Evolutionary conservation across 64 coral and sea anemone genomes (phyloP).

Genomic region (Montipora capricornis): DNA sequence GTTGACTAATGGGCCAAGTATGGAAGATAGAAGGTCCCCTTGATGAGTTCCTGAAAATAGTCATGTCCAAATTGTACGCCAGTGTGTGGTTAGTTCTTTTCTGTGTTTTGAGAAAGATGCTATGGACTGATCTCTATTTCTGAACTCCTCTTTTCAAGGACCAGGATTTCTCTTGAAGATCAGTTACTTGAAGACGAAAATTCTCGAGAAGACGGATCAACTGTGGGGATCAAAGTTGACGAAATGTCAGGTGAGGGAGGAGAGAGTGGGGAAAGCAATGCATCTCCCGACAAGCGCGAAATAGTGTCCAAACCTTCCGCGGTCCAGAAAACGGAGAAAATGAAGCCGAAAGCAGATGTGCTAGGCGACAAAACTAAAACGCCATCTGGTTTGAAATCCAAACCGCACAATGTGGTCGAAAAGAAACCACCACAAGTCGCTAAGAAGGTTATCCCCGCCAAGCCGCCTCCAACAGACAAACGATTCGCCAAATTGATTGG

Average conservation of each 20-base stretch:
- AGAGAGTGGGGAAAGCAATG: slow-evolving; percentile 29
- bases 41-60: no score
- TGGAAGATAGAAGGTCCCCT: no score
- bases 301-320: neutral
- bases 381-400: neutral
- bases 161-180: slow-evolving; percentile 29
- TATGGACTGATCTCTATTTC: neutral
- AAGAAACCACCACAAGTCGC: neutral
- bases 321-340: neutral
- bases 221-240: neutral
- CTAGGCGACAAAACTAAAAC: neutral
- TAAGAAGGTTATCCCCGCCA: neutral
- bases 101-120: neutral
- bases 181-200: slow-evolving; percentile 16
- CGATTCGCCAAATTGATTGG: slow-evolving; percentile 70
- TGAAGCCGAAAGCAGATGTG: neutral
- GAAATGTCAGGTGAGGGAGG: slow-evolving; percentile 22
- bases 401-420: neutral
- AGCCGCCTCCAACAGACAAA: slow-evolving; percentile 61
- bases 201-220: neutral
- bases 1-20: no score
- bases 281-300: neutral
- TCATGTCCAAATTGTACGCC: no score
- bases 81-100: no score
- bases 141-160: neutral